Conservation (phyloP, 1,140 invertebrate species). For the Brachionus angularis region DNA sequence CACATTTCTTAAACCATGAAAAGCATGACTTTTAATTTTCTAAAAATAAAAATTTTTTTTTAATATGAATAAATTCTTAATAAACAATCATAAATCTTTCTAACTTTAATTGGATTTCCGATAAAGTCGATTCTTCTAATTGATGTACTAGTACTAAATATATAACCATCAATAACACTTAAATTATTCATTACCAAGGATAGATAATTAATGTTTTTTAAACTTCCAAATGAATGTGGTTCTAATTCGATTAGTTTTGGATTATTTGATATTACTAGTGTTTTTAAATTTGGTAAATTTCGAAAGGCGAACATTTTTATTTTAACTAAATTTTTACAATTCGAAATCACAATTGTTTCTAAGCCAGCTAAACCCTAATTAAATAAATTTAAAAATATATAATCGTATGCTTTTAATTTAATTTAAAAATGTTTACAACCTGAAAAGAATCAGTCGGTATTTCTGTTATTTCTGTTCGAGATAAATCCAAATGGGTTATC, state of each 20-base stretch:
- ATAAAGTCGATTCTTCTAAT: constrained; percentile 40
- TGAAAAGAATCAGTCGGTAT: constrained; percentile 39
- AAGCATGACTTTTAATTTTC: constrained; percentile 43
- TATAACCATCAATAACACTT: constrained; percentile 34
- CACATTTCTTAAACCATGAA: constrained; percentile 31
- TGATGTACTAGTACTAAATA: constrained; percentile 35
- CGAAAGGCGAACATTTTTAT: constrained; percentile 37
- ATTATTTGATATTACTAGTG: constrained; percentile 31
- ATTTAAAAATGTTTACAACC: neutral
- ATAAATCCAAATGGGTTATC: constrained; percentile 36
- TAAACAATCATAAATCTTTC: neutral
- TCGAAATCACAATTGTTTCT: constrained; percentile 16
- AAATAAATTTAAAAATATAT: neutral
- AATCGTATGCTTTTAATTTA: too few species aligned
- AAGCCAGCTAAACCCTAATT: constrained; percentile 23
- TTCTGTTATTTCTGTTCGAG: constrained; percentile 30
- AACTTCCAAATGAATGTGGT: constrained; percentile 35
- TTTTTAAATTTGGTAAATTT: constrained; percentile 33
- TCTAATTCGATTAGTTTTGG: constrained; percentile 29
- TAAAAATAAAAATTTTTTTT: neutral
- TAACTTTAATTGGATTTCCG: constrained; percentile 35
- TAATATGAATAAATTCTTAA: neutral
- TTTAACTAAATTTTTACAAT: constrained; percentile 10
- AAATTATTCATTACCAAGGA: constrained; percentile 14
- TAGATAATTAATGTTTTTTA: constrained; percentile 24